Conservation (phyloP, 2,888 invertebrate genomes). For the Amblyjoppa fuscipennis region DNA sequence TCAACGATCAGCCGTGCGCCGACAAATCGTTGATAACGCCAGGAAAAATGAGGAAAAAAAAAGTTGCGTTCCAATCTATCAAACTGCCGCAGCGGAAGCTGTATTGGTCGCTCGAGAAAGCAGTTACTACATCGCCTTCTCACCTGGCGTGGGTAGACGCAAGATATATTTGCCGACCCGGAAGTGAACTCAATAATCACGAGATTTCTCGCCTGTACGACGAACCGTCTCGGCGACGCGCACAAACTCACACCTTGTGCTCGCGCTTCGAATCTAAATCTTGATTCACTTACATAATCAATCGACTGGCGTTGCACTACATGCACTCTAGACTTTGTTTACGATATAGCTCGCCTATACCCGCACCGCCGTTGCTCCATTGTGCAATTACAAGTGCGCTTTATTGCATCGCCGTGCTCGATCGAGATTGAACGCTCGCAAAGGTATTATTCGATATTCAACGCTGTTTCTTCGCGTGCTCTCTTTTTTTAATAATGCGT, state of each 20-base stretch:
- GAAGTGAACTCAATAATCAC: conserved; percentile 49
- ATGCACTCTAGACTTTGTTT: background rate
- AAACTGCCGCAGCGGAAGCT: background rate
- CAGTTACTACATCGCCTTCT: background rate
- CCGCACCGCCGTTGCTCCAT: background rate
- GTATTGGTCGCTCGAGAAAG: background rate
- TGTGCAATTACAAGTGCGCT: conserved; percentile 31
- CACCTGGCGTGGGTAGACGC: conserved; percentile 31
- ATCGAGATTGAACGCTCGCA: background rate
- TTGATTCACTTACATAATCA: conserved; percentile 61
- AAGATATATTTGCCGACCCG: conserved; percentile 51
- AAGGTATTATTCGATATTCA: background rate
- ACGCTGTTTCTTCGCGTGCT: background rate
- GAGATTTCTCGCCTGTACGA: conserved; percentile 51
- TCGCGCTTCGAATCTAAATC: conserved; percentile 34
- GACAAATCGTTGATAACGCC: too few relatives aligned
- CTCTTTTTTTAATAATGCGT: background rate
- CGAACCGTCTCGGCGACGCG: conserved; percentile 21
- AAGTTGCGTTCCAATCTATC: background rate
- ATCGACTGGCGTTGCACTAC: conserved; percentile 23
- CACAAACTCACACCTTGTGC: conserved; percentile 14
- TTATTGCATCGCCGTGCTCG: conserved; percentile 1
- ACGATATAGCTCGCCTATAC: background rate
- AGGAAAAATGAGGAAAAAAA: background rate
- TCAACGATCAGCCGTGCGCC: too few relatives aligned